Evolutionary conservation across 2,797 vertebrate genomes (phyloP), one percentile per base, ranked within the genome.

Genomic region (Selene dorsalis): DNA sequence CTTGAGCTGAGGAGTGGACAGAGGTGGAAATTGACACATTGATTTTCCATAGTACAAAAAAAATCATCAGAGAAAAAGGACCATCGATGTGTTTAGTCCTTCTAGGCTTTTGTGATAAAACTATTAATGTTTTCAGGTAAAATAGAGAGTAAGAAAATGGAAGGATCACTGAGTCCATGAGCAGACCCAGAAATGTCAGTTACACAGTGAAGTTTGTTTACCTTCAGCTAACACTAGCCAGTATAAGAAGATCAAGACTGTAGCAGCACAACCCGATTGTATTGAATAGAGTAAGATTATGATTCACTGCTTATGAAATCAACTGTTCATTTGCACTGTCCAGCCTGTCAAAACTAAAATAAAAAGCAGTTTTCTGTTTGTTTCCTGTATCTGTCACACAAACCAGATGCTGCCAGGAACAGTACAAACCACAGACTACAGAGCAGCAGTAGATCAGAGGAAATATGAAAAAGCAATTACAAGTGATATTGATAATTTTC

Each of bases 401-500:
- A 61, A 71, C 6, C 61, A 59, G 30, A 65, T 20, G 10, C 48
- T 43, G 41, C 41, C 41, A 2, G 22, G 13, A 65, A 43, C 26
- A 4, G 9, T 24, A n/a, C 3, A 47, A 48, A 57, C 10, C 24
- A 39, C 32, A 35, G 32, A 35, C 32, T 35, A 35, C 32, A 8
- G 32, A 35, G 32, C 32, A 35, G 32, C 7, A 35, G 6, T 2
- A 59, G 57, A 64, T 57, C 30, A 38, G 16, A 48, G 17, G 12
- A 69, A n/a, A 66, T 41, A 38, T 2, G 24, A 24, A 47, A 38
- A n/a, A 41, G 26, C 53, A 48, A 32, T 71, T 60, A 65, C 48
- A 48, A 26, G 47, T 28, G 32, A 24, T 59, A 53, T 22, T 47
- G 38, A 48, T 72, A 50, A 45, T 61, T 30, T 35, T 53, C 12